These are phyloP conservation scores for Cryptops parisi DNA, from an alignment of 2,888 invertebrate genomes.

Conservation along the genomic window DNA sequence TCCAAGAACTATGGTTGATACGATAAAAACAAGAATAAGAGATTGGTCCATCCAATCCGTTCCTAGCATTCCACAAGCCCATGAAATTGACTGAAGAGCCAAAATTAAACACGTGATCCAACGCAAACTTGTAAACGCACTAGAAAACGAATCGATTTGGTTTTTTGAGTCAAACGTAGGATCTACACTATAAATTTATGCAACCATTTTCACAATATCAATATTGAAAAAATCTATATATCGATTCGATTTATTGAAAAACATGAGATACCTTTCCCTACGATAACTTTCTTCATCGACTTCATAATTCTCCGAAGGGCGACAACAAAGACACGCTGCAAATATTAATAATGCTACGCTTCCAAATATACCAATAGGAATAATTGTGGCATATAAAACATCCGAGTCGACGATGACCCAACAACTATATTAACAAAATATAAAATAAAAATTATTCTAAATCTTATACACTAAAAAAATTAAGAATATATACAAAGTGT, in stretches of 20 bases:
- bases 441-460: too few relatives aligned
- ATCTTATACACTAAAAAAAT: neutral
- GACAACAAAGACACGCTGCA: neutral
- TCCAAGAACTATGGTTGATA: neutral
- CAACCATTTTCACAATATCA: too few relatives aligned
- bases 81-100: neutral
- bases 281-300: constrained; percentile 6
- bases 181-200: neutral
- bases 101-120: neutral
- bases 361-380: constrained; percentile 2
- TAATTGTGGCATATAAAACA: neutral
- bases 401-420: neutral
- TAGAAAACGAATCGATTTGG: neutral
- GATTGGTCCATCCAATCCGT: neutral
- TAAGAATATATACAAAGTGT: too few relatives aligned
- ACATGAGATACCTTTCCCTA: constrained; percentile 3
- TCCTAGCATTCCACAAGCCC: constrained; percentile 1
- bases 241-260: too few relatives aligned
- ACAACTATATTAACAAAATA: constrained; percentile 5
- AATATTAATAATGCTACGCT: neutral
- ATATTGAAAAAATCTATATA: neutral
- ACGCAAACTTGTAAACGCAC: neutral
- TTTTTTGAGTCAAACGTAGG: neutral
- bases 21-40: constrained; percentile 6
- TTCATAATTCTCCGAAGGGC: constrained; percentile 2